Evolutionary conservation across 2,113 vertebrate genomes (phyloP).

Genomic region (Rhinoderma darwinii): DNA sequence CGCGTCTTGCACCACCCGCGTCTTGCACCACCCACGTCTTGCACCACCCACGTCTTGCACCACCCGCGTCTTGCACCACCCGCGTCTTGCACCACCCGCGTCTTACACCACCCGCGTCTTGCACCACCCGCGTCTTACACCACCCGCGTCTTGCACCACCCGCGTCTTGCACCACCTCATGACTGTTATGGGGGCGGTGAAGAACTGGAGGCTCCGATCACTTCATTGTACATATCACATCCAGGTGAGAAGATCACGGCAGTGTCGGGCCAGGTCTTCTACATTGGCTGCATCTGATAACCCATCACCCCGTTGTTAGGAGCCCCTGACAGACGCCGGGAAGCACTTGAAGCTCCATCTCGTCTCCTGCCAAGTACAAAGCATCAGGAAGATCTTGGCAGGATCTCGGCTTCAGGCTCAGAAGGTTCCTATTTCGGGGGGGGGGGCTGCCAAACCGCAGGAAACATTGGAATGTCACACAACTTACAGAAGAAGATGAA

Average conservation of each 20-base stretch:
- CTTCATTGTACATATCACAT: not conserved
- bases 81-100: no score
- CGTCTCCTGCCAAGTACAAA: not conserved
- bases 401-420: not conserved
- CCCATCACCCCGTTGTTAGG: not conserved
- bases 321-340: not conserved
- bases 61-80: no score
- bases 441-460: conserved; percentile 37
- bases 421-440: conserved; percentile 43
- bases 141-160: no score
- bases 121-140: no score
- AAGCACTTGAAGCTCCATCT: not conserved
- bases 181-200: not conserved
- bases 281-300: not conserved
- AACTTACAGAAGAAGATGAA: conserved; percentile 37
- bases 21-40: no score
- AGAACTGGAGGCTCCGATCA: not conserved
- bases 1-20: no score
- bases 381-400: not conserved
- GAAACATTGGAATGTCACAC: conserved; percentile 34
- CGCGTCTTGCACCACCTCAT: not conserved
- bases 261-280: not conserved
- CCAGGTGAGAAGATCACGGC: not conserved
- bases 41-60: no score
- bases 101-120: no score